Base-by-base conservation (phyloP, 2,888 invertebrate genomes). In the Balanococcus diminutus region DNA sequence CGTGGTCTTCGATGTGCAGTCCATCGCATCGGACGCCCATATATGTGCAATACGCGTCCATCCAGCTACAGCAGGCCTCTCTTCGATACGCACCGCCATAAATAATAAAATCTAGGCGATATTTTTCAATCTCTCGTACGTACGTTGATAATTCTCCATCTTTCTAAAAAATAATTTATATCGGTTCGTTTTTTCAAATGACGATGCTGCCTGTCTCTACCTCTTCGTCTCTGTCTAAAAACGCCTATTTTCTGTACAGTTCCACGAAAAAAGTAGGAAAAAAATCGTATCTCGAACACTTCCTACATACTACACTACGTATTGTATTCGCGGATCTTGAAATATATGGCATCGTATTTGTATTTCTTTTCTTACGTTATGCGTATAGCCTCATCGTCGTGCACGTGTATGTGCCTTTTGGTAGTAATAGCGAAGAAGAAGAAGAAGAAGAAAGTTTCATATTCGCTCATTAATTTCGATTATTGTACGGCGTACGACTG, bases 321-420 rank as follows among this genome's bases (percentile, higher is more conserved):
- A 28, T 56, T 9, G 56, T 67, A 67, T 67, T 67, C 67, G 67
- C 67, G 67, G 8, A 67, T 67, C 14, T 28, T 61, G 6, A 28
- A 67, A 67, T 67, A 67, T 67, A 28, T 67, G n/a, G 67, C 67
- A 28, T 67, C 67, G 67, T 67, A 67, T 67, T 67, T 67, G 67
- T 67, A 67, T 67, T 67, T 67, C 67, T 67, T 8, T 19, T 1
- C 22, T 19, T n/a, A n/a, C n/a, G n/a, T n/a, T n/a, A n/a, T n/a
- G n/a, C n/a, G n/a, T n/a, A n/a, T n/a, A n/a, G n/a, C n/a, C n/a
- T n/a, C n/a, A n/a, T n/a, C n/a, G n/a, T n/a, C n/a, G n/a, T n/a
- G n/a, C n/a, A n/a, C n/a, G n/a, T n/a, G n/a, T n/a, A n/a, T n/a
- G n/a, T n/a, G n/a, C n/a, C n/a, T n/a, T n/a, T n/a, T n/a, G n/a